Evolutionary conservation across 2,888 invertebrate species (phyloP), one percentile per base, ranked within the genome.

Genomic region (Erebia epiphron): DNA sequence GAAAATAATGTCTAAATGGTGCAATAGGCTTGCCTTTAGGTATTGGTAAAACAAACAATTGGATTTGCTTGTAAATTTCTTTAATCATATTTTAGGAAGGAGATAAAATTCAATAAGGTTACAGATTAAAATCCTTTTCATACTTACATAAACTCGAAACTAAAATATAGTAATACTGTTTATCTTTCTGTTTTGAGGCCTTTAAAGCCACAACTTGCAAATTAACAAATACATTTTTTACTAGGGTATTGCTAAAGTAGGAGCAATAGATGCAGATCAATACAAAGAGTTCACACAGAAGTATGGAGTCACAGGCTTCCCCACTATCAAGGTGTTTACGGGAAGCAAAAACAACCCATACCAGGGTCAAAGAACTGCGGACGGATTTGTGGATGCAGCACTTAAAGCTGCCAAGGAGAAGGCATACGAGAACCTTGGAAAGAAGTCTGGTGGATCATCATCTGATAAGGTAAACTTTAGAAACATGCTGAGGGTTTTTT

Each of bases 321-420:
- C 99, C 3, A 98, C 99, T 0, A 96, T 99, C 75, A 99, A 99
- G 89, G 96, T 99, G 61, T 99, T 99, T 87, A 97, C 96, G 0
- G 93, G 94, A 0, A 96, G 97, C 86, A 98, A 98, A 88, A 98
- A 98, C 7, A 95, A 95, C 52, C 97, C 98, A 75, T 99, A 95
- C 88, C 96, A 96, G 82, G 98, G 98, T 0, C 95, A 95, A 64
- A 95, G 99, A 82, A 97, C 96, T 8, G 98, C 99, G 0, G 95
- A 97, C 75, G 97, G 95, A 14, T 95, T 99, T 79, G 96, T 97
- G 26, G 98, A 99, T 79, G 96, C 96, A 67, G 98, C 95, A 0
- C 82, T 99, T n/a, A 95, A 95, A 73, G 97, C 97, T 68, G 95
- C 95, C 11, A 95, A 95, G 83, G 95, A 95, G 54, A 96, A 97